Evolutionary conservation across 1,140 invertebrate species (phyloP), one percentile per base, ranked within the genome.

Genomic region (Caenorhabditis inopinata): DNA sequence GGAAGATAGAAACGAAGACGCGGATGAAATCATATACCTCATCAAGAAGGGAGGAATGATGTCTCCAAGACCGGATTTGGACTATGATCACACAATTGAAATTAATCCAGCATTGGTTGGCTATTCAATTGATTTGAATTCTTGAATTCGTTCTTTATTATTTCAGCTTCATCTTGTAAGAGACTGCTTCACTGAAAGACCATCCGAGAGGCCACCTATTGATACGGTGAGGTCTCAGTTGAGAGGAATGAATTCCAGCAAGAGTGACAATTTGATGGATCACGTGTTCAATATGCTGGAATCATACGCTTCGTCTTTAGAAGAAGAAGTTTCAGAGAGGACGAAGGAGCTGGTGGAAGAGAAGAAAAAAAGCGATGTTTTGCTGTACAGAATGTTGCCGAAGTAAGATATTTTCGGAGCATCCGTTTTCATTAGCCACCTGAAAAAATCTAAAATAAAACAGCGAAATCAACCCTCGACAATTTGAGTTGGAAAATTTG

Each of bases 311-410:
- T 73, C 51, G 12, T 85, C 81, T 21, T 88, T 95, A 73, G 94
- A 95, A 89, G 92, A 92, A 5, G 89, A 97, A 1, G 96, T 98
- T 0, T 94, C 96, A 85, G 95, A 97, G 86, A 90, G 95, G 79
- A 98, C 95, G 0, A 94, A 95, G 88, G 94, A 96, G 88, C 89
- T 97, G 47, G 93, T 94, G 76, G 95, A 97, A 88, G 96, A 98
- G 89, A 97, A 97, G 89, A 96, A 96, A 89, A 97, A 97, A 91
- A 96, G 95, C 82, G 94, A 95, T 86, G 92, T 93, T 11, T 88
- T 98, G 25, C 89, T 98, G 0, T 83, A 94, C 93, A 86, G 95
- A 90, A 97, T 98, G 95, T 89, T 98, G 53, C 96, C 96, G 0
- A 92, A 93, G 83, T 94, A 91, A 90, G 95, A 7, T 92, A 14